Evolutionary conservation across 2,888 invertebrate genomes (phyloP).

Genomic region (Drosophila engyochracea): DNA sequence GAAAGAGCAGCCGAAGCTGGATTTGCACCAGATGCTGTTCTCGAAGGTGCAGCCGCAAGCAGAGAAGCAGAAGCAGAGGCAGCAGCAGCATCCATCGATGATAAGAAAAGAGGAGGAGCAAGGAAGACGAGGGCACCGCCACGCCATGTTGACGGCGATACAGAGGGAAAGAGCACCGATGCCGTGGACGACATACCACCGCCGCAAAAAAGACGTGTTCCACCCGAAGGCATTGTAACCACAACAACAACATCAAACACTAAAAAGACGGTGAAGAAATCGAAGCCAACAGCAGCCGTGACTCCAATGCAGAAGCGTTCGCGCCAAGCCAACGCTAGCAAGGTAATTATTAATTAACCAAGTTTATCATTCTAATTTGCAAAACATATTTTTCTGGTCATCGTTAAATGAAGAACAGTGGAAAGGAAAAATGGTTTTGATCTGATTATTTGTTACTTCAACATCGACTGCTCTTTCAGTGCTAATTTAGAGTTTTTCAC

Average conservation of each 20-base stretch:
- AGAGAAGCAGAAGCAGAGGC: constrained; percentile 24
- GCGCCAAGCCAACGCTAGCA: constrained; percentile 48
- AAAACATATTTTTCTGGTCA: neutral
- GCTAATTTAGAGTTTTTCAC: neutral
- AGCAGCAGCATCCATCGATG: neutral
- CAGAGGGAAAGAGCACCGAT: constrained; percentile 61
- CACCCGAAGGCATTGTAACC: constrained; percentile 65
- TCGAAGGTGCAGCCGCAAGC: neutral
- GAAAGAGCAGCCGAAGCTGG: neutral
- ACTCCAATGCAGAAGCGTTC: constrained; percentile 70
- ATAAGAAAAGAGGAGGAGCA: constrained; percentile 87
- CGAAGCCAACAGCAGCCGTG: constrained; percentile 77
- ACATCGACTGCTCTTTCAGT: neutral
- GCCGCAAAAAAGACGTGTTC: constrained; percentile 75
- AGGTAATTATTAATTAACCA: neutral
- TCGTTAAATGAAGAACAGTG: neutral
- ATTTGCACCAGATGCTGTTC: neutral
- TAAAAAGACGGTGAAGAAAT: constrained; percentile 54
- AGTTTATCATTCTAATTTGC: neutral
- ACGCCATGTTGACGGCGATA: constrained; percentile 77
- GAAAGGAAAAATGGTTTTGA: neutral
- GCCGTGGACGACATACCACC: constrained; percentile 59
- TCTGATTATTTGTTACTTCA: neutral
- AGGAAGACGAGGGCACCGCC: constrained; percentile 90
- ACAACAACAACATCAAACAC: constrained; percentile 5